These are phyloP conservation scores for Pterostichus niger DNA, from an alignment of 2,888 invertebrate genomes.

Conservation along the genomic window DNA sequence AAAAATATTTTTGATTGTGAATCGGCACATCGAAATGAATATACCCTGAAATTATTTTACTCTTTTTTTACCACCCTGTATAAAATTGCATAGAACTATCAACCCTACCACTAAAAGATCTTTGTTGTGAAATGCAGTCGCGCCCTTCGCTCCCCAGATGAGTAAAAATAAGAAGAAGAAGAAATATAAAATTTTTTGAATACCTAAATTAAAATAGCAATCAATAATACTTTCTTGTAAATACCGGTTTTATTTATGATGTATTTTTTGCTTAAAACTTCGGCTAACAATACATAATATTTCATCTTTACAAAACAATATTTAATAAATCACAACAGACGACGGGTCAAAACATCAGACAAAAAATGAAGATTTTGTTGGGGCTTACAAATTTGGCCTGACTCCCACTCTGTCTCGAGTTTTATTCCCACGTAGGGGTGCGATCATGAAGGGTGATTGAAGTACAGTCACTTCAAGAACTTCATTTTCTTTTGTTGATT, in stretches of 20 bases:
- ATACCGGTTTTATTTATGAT: neutral
- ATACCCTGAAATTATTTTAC: no score
- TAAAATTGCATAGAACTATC: no score
- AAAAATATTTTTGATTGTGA: no score
- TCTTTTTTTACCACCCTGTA: no score
- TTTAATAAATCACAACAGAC: constrained; percentile 21
- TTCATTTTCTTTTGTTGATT: constrained; percentile 11
- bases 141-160: no score
- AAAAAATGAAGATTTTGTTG: constrained; percentile 17
- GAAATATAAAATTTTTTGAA: no score
- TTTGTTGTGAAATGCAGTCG: no score
- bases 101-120: no score
- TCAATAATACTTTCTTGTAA: no score
- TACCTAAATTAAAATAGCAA: no score
- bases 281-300: constrained; percentile 11
- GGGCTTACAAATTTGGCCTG: neutral
- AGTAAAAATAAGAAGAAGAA: no score
- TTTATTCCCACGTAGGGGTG: constrained; percentile 37
- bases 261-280: neutral
- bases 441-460: constrained; percentile 6
- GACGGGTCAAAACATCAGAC: neutral
- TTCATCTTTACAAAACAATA: constrained; percentile 27
- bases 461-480: constrained; percentile 30
- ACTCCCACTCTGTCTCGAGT: constrained; percentile 20
- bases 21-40: no score